phyloP scores from a whole-genome alignment of 2,888 invertebrate genomes.

The Vesta saturnalis region DNA sequence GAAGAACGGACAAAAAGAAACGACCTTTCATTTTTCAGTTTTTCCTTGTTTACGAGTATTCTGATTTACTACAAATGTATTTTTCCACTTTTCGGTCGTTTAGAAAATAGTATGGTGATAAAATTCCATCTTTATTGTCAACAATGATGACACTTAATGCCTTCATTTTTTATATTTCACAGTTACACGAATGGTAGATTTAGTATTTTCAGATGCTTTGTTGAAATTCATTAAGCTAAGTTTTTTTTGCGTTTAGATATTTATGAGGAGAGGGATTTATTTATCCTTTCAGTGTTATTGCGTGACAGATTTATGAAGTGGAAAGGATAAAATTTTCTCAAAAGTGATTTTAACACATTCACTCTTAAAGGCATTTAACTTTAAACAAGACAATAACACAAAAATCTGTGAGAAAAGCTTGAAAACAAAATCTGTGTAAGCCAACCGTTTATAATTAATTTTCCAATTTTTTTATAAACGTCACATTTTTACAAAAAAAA shows the following conservation, averaged over 20 bases:
- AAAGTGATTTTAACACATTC: background rate
- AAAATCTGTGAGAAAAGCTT: too few relatives aligned
- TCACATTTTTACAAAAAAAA: too few relatives aligned
- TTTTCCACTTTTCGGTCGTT: conserved; percentile 18
- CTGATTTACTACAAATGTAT: conserved; percentile 17
- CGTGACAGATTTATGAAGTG: conserved; percentile 8
- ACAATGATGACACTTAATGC: conserved; percentile 16
- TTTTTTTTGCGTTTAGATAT: background rate
- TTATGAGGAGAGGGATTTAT: conserved; percentile 3
- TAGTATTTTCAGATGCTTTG: conserved; percentile 8
- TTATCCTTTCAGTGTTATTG: background rate
- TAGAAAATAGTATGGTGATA: conserved; percentile 14
- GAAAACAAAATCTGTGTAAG: too few relatives aligned
- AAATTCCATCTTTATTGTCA: conserved; percentile 22
- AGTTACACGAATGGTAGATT: conserved; percentile 3
- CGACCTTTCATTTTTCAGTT: background rate
- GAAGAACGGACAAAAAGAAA: background rate
- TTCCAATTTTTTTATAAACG: too few relatives aligned
- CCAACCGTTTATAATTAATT: too few relatives aligned
- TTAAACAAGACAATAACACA: too few relatives aligned
- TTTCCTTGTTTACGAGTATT: conserved; percentile 8
- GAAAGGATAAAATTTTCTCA: background rate
- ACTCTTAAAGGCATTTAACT: too few relatives aligned
- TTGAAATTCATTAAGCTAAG: conserved; percentile 11
- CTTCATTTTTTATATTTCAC: background rate